Evolutionary conservation across 2,113 vertebrate genomes (phyloP).

Genomic region (Ammodytes marinus): DNA sequence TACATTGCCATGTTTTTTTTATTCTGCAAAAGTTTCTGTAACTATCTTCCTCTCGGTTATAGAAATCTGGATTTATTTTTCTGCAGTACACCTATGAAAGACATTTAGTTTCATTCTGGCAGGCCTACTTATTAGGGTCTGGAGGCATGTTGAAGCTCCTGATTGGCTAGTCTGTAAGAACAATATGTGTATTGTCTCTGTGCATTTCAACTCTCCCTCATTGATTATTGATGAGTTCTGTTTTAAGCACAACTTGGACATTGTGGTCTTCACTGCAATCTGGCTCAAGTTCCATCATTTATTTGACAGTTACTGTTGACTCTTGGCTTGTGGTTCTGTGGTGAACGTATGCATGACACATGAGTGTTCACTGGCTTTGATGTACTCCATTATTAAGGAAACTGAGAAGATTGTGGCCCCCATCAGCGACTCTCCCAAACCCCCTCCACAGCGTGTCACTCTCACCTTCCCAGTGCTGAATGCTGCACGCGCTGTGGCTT

Average conservation of each 20-base stretch:
- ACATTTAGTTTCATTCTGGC: conserved; percentile 10
- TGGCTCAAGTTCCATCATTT: not conserved
- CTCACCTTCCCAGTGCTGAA: conserved; percentile 92
- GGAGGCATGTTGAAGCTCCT: not conserved
- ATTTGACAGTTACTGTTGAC: conserved; percentile 10
- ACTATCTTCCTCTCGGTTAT: not conserved
- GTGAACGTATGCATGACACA: conserved; percentile 7
- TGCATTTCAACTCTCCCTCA: conserved; percentile 13
- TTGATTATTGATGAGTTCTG: conserved; percentile 29
- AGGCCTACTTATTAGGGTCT: conserved; percentile 20
- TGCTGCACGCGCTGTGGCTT: conserved; percentile 88
- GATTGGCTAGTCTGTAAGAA: conserved; percentile 7
- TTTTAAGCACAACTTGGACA: not conserved
- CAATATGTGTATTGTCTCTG: conserved; percentile 1
- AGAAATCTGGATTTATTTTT: not conserved
- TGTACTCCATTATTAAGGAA: conserved; percentile 81
- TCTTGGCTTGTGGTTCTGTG: conserved; percentile 19
- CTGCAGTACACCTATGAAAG: not conserved
- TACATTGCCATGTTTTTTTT: not conserved
- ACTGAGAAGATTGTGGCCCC: conserved; percentile 89
- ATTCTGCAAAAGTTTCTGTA: conserved; percentile 9
- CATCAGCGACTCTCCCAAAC: conserved; percentile 92
- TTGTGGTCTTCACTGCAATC: conserved; percentile 4
- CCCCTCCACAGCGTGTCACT: conserved; percentile 89
- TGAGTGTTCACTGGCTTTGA: conserved; percentile 34